Evolutionary conservation across 2,888 invertebrate species (phyloP), one percentile per base, ranked within the genome.

Genomic region (Parnassius smintheus): DNA sequence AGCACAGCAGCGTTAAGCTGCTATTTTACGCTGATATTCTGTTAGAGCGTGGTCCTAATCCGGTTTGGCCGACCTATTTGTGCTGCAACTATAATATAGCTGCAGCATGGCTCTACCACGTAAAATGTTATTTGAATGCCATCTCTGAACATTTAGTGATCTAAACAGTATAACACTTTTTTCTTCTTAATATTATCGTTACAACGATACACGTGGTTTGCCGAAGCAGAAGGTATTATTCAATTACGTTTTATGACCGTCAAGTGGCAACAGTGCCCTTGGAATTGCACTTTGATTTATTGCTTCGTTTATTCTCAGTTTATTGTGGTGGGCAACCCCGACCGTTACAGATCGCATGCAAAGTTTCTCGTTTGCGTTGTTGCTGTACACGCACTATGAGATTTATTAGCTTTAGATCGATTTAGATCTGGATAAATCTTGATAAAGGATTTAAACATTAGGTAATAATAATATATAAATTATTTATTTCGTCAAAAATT

Each of bases 191-290:
- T 81, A 82, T 83, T 80, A 81, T 79, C 71, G 70, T 77, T 65
- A 67, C 66, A 69, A 66, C 72, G 75, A 72, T 69, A 73, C 70
- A 70, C 67, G 72, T 72, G 74, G 80, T 75, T 73, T 72, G 72
- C 62, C 72, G 72, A 68, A 70, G 66, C 66, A 74, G 73, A 62
- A 70, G 69, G 75, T 73, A 80, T 82, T 84, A 88, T 88, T 87
- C 86, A 88, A 88, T 88, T 87, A 87, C 78, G 78, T 83, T 87
- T 87, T 85, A 86, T 77, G 80, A 72, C 71, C 71, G 70, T 72
- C 78, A 81, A 82, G 75, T 80, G 83, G 83, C 79, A 83, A 81
- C 81, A 83, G 76, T 66, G 77, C 71, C 72, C 73, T 77, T 72
- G 70, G 77, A 79, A 83, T 80, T 81, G 81, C 77, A 65, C 69